Base-by-base conservation (phyloP, 1,140 invertebrate species). In the Conus betulinus region DNA sequence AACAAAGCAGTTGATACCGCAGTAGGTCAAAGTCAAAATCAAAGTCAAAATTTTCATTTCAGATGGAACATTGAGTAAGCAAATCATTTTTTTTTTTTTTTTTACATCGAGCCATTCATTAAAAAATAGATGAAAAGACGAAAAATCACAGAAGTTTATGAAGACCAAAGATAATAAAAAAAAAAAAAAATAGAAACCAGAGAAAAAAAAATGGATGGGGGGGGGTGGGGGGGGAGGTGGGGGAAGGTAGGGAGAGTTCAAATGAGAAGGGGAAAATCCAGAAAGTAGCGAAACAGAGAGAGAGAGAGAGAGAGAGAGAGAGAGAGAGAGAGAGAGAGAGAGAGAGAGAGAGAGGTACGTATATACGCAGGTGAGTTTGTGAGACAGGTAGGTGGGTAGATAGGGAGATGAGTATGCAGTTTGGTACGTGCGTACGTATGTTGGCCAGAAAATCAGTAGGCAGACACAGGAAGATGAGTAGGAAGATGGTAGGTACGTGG, bases 301-400 rank as follows among this genome's bases (percentile, higher is more conserved):
- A 79, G 76, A 79, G 76, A 79, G 76, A 79, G 76, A 79, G 76
- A 79, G 76, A 87, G 76, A 81, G n/a, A 53, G 76, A 87, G 55
- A 86, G 53, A 67, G 85, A 86, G 3, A 86, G 53, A 67, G 85
- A 79, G 76, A 27, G 76, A 27, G 76, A 27, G 76, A 27, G 76
- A 27, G 39, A 27, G 76, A 60, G 57, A 60, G 8, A 60, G 57
- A n/a, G n/a, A 63, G 51, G n/a, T 11, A 52, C 25, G n/a, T 11
- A 52, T 11, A 5, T 13, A 52, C 13, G n/a, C 10, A 13, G 78
- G 78, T 13, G n/a, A 15, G 78, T 27, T 25, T 27, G 78, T 27
- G n/a, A 79, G 11, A 4, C 10, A 11, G n/a, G 23, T 13, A n/a
- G 78, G 51, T 10, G 4, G 78, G 51, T 2, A n/a, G 78, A 4